A percentile compares a stretch with the other conserved stretches of the same genome.
Conservation (phyloP, 2,797 vertebrate species). For the Rhincodon typus region DNA sequence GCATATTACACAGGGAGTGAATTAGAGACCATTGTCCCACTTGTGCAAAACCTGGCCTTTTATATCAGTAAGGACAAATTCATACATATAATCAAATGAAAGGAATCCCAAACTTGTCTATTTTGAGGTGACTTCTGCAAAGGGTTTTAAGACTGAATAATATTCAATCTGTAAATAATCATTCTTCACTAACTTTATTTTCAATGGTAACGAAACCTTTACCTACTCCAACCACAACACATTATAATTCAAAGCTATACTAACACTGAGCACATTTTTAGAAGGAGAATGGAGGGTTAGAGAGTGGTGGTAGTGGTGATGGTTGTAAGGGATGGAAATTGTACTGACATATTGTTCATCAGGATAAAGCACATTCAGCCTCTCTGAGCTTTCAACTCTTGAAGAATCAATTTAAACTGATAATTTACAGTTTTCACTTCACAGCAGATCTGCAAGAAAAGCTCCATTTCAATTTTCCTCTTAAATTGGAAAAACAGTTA, state of each 20-base stretch:
- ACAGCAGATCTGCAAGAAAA: background rate
- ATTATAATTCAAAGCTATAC: slow-evolving; percentile 13
- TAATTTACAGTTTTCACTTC: background rate
- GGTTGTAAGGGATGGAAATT: background rate
- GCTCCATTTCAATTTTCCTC: background rate
- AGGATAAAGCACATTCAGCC: too few relatives aligned
- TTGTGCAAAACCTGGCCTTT: background rate
- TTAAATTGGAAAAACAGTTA: background rate
- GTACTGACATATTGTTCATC: background rate
- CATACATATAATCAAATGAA: background rate
- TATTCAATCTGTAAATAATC: background rate
- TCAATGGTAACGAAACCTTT: too few relatives aligned
- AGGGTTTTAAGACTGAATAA: background rate
- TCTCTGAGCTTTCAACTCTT: background rate
- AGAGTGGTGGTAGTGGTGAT: background rate
- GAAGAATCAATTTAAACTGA: background rate
- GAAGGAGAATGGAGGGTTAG: too few relatives aligned
- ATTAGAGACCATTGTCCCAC: background rate
- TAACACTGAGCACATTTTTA: too few relatives aligned
- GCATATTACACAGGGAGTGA: background rate
- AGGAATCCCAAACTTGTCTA: background rate
- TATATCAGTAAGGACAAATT: background rate
- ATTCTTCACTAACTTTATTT: slow-evolving; percentile 7
- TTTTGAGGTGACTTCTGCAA: background rate
- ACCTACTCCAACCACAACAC: background rate